Evolutionary conservation across 2,888 invertebrate species (phyloP), one percentile per base, ranked within the genome.

Genomic region (Lordiphosa andalusiaca): DNA sequence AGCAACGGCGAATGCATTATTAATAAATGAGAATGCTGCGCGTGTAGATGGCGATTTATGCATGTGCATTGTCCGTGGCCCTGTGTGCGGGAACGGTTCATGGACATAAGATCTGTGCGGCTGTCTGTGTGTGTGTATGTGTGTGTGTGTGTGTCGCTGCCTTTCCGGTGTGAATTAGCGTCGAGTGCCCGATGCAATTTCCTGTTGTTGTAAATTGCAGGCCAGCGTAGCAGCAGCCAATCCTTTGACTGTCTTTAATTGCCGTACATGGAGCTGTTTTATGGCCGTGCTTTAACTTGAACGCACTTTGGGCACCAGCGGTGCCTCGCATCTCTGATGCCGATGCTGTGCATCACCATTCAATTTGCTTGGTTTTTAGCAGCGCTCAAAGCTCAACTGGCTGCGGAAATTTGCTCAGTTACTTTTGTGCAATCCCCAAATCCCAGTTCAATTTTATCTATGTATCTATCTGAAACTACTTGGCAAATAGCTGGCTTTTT

Each of bases 341-440:
- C 42, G 58, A 47, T 59, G 47, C 44, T 59, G 53, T 60, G 65
- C 53, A 74, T 67, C 69, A 83, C 62, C 75, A 78, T 83, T 75
- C 70, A 83, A 82, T 83, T 77, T 72, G 70, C 73, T 70, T 60
- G 63, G 60, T 59, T 71, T 65, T 64, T 55, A 61, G 60, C 56
- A 61, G 36, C 53, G 23, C 33, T 48, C 64, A 62, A 67, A 73
- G 82, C 71, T 67, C 67, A 73, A 69, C 84, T 81, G 76, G 81
- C 77, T 83, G 84, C 76, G 76, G 76, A 84, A 82, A 85, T 82
- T 82, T 80, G 83, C 83, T 82, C 83, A 85, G 81, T 85, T 82
- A 76, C 81, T 82, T 73, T 81, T 73, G 85, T 73, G 84, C 69
- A 76, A 76, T 80, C 81, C 85, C 81, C 67, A 85, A 83, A 76